Evolutionary conservation across 1,140 invertebrate species (phyloP).

Genomic region (Nilaparvata lugens): DNA sequence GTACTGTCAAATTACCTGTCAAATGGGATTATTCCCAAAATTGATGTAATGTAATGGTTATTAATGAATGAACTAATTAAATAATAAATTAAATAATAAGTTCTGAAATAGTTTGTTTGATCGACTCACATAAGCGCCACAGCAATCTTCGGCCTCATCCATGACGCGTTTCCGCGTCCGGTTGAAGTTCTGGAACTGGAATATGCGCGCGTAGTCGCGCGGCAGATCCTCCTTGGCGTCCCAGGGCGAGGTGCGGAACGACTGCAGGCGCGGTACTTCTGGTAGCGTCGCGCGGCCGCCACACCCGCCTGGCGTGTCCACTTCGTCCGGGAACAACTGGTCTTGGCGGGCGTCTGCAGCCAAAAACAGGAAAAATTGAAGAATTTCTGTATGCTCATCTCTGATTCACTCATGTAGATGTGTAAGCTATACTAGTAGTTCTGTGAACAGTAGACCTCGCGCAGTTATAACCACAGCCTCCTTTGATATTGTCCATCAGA

Average conservation of each 20-base stretch:
- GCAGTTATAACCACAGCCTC: too few species aligned
- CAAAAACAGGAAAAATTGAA: constrained; percentile 1
- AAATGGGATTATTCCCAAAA: too few species aligned
- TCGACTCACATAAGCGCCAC: constrained; percentile 42
- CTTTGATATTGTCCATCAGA: too few species aligned
- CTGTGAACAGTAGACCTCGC: too few species aligned
- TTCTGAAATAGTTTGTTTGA: background rate
- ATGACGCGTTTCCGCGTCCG: constrained; percentile 73
- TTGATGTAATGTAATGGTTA: too few species aligned
- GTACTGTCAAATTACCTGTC: too few species aligned
- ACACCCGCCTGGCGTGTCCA: constrained; percentile 86
- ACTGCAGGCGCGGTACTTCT: constrained; percentile 89
- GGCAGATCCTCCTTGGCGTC: constrained; percentile 95
- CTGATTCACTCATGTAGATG: too few species aligned
- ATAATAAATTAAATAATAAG: too few species aligned
- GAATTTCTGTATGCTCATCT: background rate
- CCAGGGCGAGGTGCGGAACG: constrained; percentile 90
- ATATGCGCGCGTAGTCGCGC: constrained; percentile 85
- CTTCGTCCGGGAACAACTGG: constrained; percentile 91
- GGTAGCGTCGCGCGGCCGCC: constrained; percentile 76
- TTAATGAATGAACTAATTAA: too few species aligned
- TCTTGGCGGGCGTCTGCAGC: constrained; percentile 65
- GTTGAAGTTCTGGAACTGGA: constrained; percentile 90
- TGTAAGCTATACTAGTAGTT: too few species aligned
- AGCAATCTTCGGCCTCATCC: constrained; percentile 48